Percentiles rank a stretch among this genome's conserved stretches.
Evolutionary conservation across 2,113 vertebrate species (phyloP).

Genomic region (Monopterus albus): DNA sequence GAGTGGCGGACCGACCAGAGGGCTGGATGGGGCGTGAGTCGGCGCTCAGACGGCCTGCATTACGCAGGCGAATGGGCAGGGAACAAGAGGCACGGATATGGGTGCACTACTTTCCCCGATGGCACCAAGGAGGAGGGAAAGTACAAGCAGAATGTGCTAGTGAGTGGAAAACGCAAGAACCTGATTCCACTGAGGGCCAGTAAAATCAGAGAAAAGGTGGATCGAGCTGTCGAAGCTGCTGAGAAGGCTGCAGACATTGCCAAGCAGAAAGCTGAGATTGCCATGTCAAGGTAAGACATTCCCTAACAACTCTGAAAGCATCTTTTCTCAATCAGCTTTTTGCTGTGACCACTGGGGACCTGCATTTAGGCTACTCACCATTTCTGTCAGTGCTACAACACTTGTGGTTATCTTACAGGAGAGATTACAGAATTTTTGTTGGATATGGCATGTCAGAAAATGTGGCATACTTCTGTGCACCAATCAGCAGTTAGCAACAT

Average conservation of each 20-base stretch:
- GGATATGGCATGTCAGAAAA: no score
- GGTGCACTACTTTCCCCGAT: constrained; percentile 96
- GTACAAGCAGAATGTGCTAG: constrained; percentile 96
- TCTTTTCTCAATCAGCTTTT: background rate
- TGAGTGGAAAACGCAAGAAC: constrained; percentile 97
- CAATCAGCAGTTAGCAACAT: no score
- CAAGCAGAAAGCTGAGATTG: constrained; percentile 97
- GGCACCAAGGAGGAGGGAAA: constrained; percentile 99
- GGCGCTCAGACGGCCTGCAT: constrained; percentile 93
- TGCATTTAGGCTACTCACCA: no score
- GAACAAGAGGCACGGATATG: constrained; percentile 96
- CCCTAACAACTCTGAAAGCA: background rate
- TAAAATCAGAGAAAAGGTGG: constrained; percentile 98
- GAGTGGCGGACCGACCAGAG: constrained; percentile 97
- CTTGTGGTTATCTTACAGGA: no score
- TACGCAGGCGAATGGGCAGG: constrained; percentile 95
- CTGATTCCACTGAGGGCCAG: constrained; percentile 96
- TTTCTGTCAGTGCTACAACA: no score
- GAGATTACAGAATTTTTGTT: background rate
- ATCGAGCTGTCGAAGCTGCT: constrained; percentile 91
- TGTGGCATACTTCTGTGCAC: no score
- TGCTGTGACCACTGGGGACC: background rate
- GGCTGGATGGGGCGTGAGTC: constrained; percentile 92
- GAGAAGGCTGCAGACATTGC: constrained; percentile 93
- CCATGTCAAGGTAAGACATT: constrained; percentile 90